Conservation (phyloP, 2,888 invertebrate species). For the Pomacea canaliculata region DNA sequence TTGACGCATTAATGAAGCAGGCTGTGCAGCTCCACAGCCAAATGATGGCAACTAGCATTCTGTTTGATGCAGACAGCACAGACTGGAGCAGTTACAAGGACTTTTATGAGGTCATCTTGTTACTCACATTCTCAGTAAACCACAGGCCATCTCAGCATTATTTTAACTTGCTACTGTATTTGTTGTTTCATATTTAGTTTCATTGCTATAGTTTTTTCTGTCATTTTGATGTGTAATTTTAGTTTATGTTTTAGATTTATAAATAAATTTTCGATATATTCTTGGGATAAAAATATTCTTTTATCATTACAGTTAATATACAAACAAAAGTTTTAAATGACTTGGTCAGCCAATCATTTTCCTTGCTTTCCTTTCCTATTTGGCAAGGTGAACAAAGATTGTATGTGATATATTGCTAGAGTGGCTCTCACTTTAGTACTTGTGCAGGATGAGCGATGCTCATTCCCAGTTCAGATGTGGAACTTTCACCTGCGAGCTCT, state of each 20-base stretch:
- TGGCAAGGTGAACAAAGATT: no score
- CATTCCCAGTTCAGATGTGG: conserved; percentile 67
- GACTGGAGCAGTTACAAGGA: conserved; percentile 64
- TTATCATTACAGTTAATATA: no score
- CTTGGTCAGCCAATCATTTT: no score
- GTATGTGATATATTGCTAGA: no score
- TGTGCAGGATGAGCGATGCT: conserved; percentile 64
- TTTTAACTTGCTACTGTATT: neutral
- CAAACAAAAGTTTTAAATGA: no score
- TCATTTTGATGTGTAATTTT: no score
- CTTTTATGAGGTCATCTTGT: conserved; percentile 62
- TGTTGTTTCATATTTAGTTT: neutral
- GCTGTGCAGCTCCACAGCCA: conserved; percentile 58
- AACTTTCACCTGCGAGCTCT: conserved; percentile 60
- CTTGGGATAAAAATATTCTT: no score
- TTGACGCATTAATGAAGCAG: conserved; percentile 57
- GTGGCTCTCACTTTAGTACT: no score
- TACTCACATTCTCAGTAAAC: neutral
- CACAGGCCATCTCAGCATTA: neutral
- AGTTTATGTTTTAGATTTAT: no score
- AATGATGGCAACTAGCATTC: conserved; percentile 56
- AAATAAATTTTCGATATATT: no score
- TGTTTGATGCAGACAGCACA: conserved; percentile 64
- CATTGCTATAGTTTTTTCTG: no score
- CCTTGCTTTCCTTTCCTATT: no score